phyloP scores from a whole-genome alignment of 2,113 vertebrate species.

The Arothron firmamentum region DNA sequence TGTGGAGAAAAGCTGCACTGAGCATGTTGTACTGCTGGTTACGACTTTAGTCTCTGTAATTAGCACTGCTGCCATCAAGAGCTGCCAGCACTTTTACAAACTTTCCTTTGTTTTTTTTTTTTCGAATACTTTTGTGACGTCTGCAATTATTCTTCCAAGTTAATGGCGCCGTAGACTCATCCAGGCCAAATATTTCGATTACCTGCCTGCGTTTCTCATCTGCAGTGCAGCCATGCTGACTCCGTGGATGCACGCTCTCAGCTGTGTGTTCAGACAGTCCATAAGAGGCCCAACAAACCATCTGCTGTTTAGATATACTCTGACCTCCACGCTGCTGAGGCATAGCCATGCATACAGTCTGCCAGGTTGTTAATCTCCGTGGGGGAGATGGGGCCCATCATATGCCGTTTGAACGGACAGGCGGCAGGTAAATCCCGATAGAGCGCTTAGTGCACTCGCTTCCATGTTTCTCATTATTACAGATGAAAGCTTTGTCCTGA shows the following conservation, averaged over 20 bases:
- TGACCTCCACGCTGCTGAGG: slow-evolving; percentile 57
- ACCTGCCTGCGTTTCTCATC: neutral
- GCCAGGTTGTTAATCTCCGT: slow-evolving; percentile 44
- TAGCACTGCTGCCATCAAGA: slow-evolving; percentile 18
- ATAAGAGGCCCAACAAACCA: slow-evolving; percentile 58
- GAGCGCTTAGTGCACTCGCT: slow-evolving; percentile 31
- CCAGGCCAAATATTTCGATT: slow-evolving; percentile 5
- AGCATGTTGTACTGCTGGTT: slow-evolving; percentile 20
- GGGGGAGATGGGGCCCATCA: slow-evolving; percentile 50
- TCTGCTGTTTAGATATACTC: slow-evolving; percentile 72
- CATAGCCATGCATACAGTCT: slow-evolving; percentile 36
- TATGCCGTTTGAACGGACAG: slow-evolving; percentile 41
- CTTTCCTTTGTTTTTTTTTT: neutral
- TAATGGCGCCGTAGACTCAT: slow-evolving; percentile 7
- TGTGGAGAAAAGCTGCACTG: slow-evolving; percentile 19
- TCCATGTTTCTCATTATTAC: neutral
- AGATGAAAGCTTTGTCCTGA: too few species aligned
- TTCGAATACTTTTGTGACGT: neutral
- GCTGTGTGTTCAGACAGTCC: slow-evolving; percentile 44
- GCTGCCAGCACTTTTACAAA: slow-evolving; percentile 8
- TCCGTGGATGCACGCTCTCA: slow-evolving; percentile 24
- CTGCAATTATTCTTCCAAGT: neutral
- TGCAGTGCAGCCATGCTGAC: neutral
- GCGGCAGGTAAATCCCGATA: slow-evolving; percentile 37
- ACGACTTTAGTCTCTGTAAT: slow-evolving; percentile 31